Percentiles rank a stretch among this genome's conserved stretches.
Evolutionary conservation across 2,797 vertebrate species (phyloP).

Genomic region (Channallabes apus): DNA sequence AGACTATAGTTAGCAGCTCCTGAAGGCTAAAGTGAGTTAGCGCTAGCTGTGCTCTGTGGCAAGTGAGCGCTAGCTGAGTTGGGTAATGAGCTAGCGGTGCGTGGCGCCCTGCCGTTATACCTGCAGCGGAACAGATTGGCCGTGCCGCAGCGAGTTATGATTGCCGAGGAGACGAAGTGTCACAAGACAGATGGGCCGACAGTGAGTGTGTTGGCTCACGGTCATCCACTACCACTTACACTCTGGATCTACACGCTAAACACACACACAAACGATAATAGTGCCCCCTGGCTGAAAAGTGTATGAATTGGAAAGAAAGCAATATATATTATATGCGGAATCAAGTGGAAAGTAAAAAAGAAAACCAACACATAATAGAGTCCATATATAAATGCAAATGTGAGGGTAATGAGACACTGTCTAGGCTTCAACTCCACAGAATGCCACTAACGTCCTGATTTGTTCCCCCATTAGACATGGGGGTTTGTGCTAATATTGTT

Average conservation of each 20-base stretch:
- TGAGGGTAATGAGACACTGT: not conserved
- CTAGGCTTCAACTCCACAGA: not conserved
- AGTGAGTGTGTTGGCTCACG: constrained; percentile 62
- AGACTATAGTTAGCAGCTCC: constrained; percentile 43
- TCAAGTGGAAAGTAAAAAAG: not conserved
- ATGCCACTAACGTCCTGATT: not conserved
- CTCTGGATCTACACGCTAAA: constrained; percentile 19
- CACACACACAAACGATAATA: constrained; percentile 45
- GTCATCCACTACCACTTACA: constrained; percentile 35
- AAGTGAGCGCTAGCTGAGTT: constrained; percentile 48
- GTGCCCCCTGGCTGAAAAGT: constrained; percentile 50
- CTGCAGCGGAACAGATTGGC: constrained; percentile 80
- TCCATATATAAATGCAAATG: not conserved
- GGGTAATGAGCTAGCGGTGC: constrained; percentile 52
- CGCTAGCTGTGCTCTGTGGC: constrained; percentile 30
- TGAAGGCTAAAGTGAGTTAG: constrained; percentile 41
- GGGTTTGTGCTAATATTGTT: not conserved
- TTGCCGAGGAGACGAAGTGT: constrained; percentile 73
- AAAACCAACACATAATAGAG: not conserved
- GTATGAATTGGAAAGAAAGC: constrained; percentile 36
- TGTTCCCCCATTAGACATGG: not conserved
- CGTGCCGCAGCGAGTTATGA: constrained; percentile 72
- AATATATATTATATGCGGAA: not conserved
- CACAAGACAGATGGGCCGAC: constrained; percentile 78
- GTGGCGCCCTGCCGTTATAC: constrained; percentile 66